Conservation (phyloP, 2,113 vertebrate genomes). For the Lipophrys pholis region DNA sequence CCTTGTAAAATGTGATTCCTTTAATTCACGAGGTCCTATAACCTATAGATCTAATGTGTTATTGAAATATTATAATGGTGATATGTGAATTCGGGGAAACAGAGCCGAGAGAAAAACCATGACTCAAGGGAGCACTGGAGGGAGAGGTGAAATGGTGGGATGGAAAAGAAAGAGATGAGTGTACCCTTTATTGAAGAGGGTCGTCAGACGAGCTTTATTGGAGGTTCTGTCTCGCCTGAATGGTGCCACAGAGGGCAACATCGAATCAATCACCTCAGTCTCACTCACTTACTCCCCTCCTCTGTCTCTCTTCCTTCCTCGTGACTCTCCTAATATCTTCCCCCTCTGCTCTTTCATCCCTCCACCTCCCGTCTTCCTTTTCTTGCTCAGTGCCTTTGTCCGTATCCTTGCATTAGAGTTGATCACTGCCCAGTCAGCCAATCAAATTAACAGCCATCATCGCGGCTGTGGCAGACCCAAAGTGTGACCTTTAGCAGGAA, state of each 20-base stretch:
- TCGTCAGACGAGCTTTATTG: conserved; percentile 79
- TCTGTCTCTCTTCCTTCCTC: conserved; percentile 61
- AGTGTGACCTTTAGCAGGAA: conserved; percentile 76
- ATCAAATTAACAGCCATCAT: conserved; percentile 76
- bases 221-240: conserved; percentile 81
- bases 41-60: conserved; percentile 57
- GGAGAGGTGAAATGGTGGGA: conserved; percentile 60
- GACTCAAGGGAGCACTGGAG: conserved; percentile 52
- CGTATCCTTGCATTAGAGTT: conserved; percentile 51
- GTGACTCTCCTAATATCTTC: conserved; percentile 59
- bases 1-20: conserved; percentile 43
- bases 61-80: conserved; percentile 64
- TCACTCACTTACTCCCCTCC: conserved; percentile 69
- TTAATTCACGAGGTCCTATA: conserved; percentile 59
- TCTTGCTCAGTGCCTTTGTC: conserved; percentile 21
- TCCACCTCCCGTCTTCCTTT: background rate
- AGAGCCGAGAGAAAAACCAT: conserved; percentile 39
- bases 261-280: conserved; percentile 76
- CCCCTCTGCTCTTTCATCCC: conserved; percentile 31
- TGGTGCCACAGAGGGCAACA: conserved; percentile 79
- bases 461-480: conserved; percentile 50
- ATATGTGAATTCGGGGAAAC: conserved; percentile 52
- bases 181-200: conserved; percentile 79
- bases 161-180: conserved; percentile 60
- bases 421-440: conserved; percentile 73